Percentiles rank a stretch among this genome's conserved stretches.
These are phyloP conservation scores for Rhyacichthys aspro DNA, from an alignment of 2,797 vertebrate species.

Conservation along the genomic window DNA sequence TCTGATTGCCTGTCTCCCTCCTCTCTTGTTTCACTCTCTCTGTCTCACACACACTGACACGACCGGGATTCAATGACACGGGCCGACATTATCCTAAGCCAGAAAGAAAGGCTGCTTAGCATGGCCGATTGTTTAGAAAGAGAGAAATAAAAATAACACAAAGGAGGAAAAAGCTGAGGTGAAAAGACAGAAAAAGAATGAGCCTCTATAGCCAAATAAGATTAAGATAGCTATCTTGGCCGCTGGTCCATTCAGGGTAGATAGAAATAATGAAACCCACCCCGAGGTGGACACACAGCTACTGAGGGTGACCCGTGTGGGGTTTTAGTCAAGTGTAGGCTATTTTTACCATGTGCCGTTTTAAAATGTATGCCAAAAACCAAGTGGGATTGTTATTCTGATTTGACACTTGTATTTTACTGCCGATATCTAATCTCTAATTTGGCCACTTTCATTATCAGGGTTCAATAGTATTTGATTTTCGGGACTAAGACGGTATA, in stretches of 20 bases:
- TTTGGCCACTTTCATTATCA: background rate
- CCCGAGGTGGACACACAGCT: constrained; percentile 65
- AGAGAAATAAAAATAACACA: constrained; percentile 23
- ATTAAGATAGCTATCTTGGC: constrained; percentile 79
- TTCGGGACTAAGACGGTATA: background rate
- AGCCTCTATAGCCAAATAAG: constrained; percentile 74
- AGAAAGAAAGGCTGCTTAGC: constrained; percentile 43
- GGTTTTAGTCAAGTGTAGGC: constrained; percentile 48
- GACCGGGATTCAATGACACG: constrained; percentile 28
- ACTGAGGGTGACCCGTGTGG: constrained; percentile 40
- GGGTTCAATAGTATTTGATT: background rate
- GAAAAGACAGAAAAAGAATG: constrained; percentile 38
- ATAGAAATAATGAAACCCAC: constrained; percentile 76
- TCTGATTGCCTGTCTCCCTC: constrained; percentile 64
- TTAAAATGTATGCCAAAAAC: constrained; percentile 10
- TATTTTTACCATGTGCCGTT: background rate
- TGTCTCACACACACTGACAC: constrained; percentile 27
- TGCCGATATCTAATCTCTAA: background rate
- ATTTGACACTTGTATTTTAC: background rate
- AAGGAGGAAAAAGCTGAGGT: constrained; percentile 10
- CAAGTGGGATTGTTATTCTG: constrained; percentile 1
- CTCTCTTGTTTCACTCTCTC: constrained; percentile 61
- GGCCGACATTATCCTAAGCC: constrained; percentile 38
- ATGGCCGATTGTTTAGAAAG: constrained; percentile 20
- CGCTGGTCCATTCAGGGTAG: constrained; percentile 71